Conservation (phyloP, 2,888 invertebrate species). For the Heteropelma amictum region DNA sequence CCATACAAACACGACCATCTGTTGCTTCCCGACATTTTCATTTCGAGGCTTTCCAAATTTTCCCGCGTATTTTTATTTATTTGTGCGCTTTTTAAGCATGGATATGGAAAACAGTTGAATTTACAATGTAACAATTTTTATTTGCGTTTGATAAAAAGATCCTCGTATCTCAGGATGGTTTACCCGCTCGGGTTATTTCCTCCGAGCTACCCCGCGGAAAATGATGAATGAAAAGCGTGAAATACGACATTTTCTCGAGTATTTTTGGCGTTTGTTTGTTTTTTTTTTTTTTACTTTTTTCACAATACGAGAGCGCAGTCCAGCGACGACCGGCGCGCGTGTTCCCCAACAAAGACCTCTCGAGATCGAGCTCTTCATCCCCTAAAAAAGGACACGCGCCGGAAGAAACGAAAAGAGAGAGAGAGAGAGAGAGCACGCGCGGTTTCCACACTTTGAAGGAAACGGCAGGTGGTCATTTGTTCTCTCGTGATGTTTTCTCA, state of each 20-base stretch:
- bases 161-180: no score
- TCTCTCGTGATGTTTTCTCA: conserved; percentile 34
- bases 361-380: background rate
- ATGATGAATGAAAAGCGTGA: no score
- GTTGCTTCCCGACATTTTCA: conserved; percentile 62
- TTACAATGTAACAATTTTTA: no score
- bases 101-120: no score
- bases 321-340: conserved; percentile 34
- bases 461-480: conserved; percentile 50
- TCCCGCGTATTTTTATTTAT: no score
- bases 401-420: background rate
- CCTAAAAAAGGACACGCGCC: background rate
- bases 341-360: conserved; percentile 33
- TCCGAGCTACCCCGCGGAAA: no score
- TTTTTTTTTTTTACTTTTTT: background rate
- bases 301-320: no score
- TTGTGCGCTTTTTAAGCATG: no score
- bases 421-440: conserved; percentile 20
- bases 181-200: no score
- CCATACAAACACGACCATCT: conserved; percentile 56
- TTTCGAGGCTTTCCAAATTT: conserved; percentile 52
- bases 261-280: background rate
- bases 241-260: background rate
- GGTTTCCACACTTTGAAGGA: conserved; percentile 13
- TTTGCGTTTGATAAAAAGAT: no score